A percentile compares a stretch with the other conserved stretches of the same genome.
Evolutionary conservation across 2,113 vertebrate species (phyloP).

Genomic region (Phaethon lepturus): DNA sequence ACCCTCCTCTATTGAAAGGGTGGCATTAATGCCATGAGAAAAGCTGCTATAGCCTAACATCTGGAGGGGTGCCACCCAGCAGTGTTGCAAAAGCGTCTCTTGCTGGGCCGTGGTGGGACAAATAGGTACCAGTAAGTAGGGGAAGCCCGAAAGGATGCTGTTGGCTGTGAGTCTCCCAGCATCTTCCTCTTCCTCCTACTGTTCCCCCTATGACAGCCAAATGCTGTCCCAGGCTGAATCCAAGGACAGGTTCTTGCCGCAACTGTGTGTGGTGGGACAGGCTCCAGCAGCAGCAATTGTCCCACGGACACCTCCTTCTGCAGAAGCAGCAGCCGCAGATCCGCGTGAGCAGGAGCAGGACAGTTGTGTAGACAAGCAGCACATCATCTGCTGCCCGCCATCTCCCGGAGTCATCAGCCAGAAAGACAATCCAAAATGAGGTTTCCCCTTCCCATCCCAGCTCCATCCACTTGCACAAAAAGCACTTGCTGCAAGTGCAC

Average conservation of each 20-base stretch:
- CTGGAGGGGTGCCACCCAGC: not conserved
- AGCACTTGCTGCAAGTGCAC: not conserved
- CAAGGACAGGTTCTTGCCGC: not conserved
- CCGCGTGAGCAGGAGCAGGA: not conserved
- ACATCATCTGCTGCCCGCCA: fast-evolving
- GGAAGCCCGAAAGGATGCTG: not conserved
- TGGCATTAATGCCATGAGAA: not conserved
- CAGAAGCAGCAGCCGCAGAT: not conserved
- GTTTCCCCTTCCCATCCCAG: not conserved
- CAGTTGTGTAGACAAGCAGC: not conserved
- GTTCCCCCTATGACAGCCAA: not conserved
- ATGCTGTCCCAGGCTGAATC: not conserved
- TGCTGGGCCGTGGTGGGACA: fast-evolving
- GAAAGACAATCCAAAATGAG: not conserved
- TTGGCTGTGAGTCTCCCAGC: not conserved
- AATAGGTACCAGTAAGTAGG: not conserved
- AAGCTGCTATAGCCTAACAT: not conserved
- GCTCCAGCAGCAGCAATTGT: not conserved
- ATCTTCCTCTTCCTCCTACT: not conserved
- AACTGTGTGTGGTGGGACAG: not conserved
- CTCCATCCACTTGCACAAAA: not conserved
- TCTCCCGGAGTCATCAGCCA: not conserved
- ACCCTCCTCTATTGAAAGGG: not conserved
- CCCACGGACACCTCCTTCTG: not conserved
- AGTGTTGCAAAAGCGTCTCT: not conserved